Evolutionary conservation across 64 coral and sea anemone species (phyloP).

Genomic region (Porites australiensis): DNA sequence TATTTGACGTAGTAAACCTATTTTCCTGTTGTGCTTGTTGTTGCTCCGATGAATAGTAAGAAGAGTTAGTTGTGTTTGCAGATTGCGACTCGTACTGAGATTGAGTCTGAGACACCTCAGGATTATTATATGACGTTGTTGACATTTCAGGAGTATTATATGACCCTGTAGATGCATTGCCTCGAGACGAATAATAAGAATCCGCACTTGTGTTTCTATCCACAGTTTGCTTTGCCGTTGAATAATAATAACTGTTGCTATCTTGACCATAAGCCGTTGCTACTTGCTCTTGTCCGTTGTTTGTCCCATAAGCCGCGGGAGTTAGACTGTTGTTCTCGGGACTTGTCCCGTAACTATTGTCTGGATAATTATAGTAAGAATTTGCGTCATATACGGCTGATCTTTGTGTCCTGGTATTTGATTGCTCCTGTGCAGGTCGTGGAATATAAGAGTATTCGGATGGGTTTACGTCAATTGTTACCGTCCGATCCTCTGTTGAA

Average conservation of each 20-base stretch:
- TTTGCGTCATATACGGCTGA: slow-evolving; percentile 20
- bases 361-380: slow-evolving; percentile 21
- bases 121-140: not conserved
- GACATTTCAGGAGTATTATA: slow-evolving; percentile 17
- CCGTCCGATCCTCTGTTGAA: slow-evolving; percentile 47
- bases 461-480: slow-evolving; percentile 62
- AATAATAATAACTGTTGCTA: slow-evolving; percentile 38
- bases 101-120: not conserved
- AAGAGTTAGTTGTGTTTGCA: too few species aligned
- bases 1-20: not conserved
- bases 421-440: not conserved
- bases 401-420: slow-evolving; percentile 45
- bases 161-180: not conserved
- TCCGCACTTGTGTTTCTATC: not conserved
- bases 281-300: slow-evolving; percentile 78
- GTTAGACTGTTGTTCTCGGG: not conserved
- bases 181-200: not conserved
- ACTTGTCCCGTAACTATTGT: slow-evolving; percentile 42
- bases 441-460: slow-evolving; percentile 41
- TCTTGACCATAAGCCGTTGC: slow-evolving; percentile 62
- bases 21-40: too few species aligned
- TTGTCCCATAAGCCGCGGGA: slow-evolving; percentile 16
- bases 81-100: too few species aligned
- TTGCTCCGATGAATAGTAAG: too few species aligned
- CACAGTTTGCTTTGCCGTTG: not conserved